A percentile compares a stretch with the other conserved stretches of the same genome.
Evolutionary conservation across 1,140 invertebrate species (phyloP).

Genomic region (Drosophila elegans): DNA sequence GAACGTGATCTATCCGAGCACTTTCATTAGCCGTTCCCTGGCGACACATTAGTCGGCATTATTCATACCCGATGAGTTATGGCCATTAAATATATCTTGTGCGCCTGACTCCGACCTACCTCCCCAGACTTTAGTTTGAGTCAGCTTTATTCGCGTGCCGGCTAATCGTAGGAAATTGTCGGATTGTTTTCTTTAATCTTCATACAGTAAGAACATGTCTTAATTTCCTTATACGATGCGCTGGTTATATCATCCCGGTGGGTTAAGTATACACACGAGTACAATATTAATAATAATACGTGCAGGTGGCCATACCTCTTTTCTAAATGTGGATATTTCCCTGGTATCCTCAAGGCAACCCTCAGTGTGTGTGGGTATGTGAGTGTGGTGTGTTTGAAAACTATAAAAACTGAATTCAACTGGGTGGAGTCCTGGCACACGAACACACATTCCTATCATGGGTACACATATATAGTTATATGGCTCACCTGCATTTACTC

Average conservation of each 20-base stretch:
- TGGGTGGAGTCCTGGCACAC: slow-evolving; percentile 49
- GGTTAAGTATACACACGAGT: slow-evolving; percentile 32
- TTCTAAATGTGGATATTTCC: slow-evolving; percentile 12
- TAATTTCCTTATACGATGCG: slow-evolving; percentile 30
- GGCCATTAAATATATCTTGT: slow-evolving; percentile 29
- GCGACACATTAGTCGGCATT: slow-evolving; percentile 46
- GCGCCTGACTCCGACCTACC: slow-evolving; percentile 14
- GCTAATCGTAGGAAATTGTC: slow-evolving; percentile 33
- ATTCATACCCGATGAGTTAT: slow-evolving; percentile 44
- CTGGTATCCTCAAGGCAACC: slow-evolving; percentile 23
- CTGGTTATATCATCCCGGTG: slow-evolving; percentile 34
- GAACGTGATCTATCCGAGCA: slow-evolving; percentile 41
- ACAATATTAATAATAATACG: slow-evolving; percentile 45
- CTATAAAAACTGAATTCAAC: slow-evolving; percentile 56
- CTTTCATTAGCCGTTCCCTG: slow-evolving; percentile 49
- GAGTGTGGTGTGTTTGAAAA: slow-evolving; percentile 23
- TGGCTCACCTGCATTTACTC: slow-evolving; percentile 63
- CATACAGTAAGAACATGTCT: slow-evolving; percentile 23
- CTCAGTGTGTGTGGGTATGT: slow-evolving; percentile 14
- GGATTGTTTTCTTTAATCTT: slow-evolving; percentile 14
- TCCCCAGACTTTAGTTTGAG: background rate
- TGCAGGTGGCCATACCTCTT: slow-evolving; percentile 34
- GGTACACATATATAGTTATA: background rate
- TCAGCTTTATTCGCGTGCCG: slow-evolving; percentile 11
- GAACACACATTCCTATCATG: background rate